Base-by-base conservation (phyloP, 2,797 vertebrate genomes). In the Dallia pectoralis region DNA sequence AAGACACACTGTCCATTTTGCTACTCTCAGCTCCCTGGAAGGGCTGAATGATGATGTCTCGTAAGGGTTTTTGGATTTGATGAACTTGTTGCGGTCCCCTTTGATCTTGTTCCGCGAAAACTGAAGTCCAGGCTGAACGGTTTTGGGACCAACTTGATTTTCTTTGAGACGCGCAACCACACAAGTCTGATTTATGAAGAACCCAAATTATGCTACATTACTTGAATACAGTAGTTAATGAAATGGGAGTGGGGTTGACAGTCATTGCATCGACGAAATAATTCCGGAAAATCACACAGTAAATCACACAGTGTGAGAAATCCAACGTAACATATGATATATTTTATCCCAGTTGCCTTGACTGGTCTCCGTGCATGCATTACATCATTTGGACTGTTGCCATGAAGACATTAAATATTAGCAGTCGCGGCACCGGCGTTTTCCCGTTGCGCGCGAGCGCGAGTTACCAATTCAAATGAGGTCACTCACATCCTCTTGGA, bases 401-500 rank as follows among this genome's bases (percentile, higher is more conserved):
- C 11, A 29, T 29, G 47, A 36, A 72, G 51, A 71, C 62, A 59
- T 59, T 79, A 72, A 69, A 47, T 72, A 76, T 82, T 64, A 75
- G 73, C 33, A 61, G 51, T 74, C 53, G 47, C 63, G 68, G 14
- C 29, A 51, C 63, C 44, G 62, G 71, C 78, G 77, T 56, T 19
- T 71, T 84, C 81, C 65, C 71, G 40, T 14, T 74, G 78, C 63
- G 27, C 59, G 27, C 25, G 49, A 29, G 61, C 36, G 30, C 12
- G 40, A 71, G 79, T 74, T 84, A 78, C 81, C 69, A 59, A 84
- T 83, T 81, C 62, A 87, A 89, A 87, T 84, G 79, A 89, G 87
- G 85, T 90, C 86, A 83, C 78, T 79, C 48, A 25, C 79, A 82
- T 84, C 81, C 78, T 77, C 68, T 81, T 1, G 71, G 83, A 86